A percentile compares a stretch with the other conserved stretches of the same genome.
These are phyloP conservation scores for Nibea albiflora DNA, from an alignment of 2,113 vertebrate species.

Conservation along the genomic window DNA sequence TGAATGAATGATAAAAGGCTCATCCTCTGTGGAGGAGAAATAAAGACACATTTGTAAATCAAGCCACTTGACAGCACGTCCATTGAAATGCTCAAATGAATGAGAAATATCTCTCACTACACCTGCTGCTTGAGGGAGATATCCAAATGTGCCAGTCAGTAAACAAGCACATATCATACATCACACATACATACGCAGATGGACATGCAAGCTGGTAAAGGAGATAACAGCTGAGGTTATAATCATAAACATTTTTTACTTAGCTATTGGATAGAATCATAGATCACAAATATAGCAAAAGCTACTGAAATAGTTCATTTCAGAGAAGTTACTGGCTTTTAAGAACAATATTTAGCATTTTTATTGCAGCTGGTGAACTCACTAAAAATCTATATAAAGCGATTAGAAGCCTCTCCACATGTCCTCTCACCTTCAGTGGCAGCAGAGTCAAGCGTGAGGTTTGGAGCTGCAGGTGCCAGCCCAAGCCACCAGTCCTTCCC, in stretches of 20 bases:
- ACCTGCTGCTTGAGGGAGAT: constrained; percentile 67
- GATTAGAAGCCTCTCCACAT: background rate
- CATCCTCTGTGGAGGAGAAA: constrained; percentile 32
- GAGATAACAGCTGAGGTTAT: constrained; percentile 13
- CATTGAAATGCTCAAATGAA: constrained; percentile 49
- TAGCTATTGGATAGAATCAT: background rate
- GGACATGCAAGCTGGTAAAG: constrained; percentile 14
- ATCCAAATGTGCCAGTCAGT: constrained; percentile 29
- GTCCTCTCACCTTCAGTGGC: constrained; percentile 75
- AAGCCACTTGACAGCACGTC: constrained; percentile 39
- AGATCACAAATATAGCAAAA: background rate
- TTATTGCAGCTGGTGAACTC: background rate
- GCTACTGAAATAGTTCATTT: background rate
- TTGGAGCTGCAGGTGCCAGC: constrained; percentile 82
- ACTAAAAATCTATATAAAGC: background rate
- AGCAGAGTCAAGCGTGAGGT: constrained; percentile 82
- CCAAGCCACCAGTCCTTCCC: constrained; percentile 94
- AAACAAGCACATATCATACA: constrained; percentile 35
- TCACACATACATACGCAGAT: constrained; percentile 3
- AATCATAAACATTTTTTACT: background rate
- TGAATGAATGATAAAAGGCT: constrained; percentile 23
- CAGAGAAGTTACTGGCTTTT: background rate
- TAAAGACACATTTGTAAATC: constrained; percentile 66
- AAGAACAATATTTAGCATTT: background rate
- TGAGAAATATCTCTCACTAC: constrained; percentile 39